Base-by-base conservation (phyloP, 1,140 invertebrate genomes). In the Chrysomallon squamiferum region DNA sequence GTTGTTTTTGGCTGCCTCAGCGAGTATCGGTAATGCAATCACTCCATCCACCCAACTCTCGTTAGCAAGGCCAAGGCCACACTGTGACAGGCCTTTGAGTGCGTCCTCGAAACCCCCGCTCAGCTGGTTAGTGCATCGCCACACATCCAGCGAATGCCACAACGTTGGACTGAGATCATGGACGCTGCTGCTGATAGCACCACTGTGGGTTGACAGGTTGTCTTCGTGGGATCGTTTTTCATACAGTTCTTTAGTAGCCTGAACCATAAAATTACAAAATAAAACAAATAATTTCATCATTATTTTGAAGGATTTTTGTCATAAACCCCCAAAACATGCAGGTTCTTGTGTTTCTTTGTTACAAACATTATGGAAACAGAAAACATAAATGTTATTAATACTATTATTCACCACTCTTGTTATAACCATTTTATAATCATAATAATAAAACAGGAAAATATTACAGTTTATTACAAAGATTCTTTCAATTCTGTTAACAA, bases 111-210 rank as follows among this genome's bases (percentile, higher is more conserved):
- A 56, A 1, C 77, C 80, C 5, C 78, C 77, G 45, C 75, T 69
- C 6, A 80, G 52, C 47, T 75, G 71, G 54, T 79, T 78, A 1
- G 76, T 79, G 68, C 81, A 85, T 7, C 80, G 64, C 81, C 82
- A 85, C 33, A 85, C 80, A 69, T 85, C 83, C 33, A 85, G 72
- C n/a, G 83, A 73, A 62, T 85, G 84, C 84, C 84, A 85, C n/a
- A 85, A 68, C 4, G 83, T 83, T 18, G 84, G 83, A 50, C 78
- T 81, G 0, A 85, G 74, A 58, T 85, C 83, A 65, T 85, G 84
- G 7, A 85, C 80, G 68, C 81, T 84, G 54, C 75, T 78, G 65
- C 84, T 84, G 20, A 85, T 76, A 20, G 80, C 80, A 9, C 75
- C 76, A 65, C 75, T 78, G 58, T 75, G 75, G 3, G 66, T 65